Evolutionary conservation across 2,113 vertebrate species (phyloP).

Genomic region (Myotis lucifugus): DNA sequence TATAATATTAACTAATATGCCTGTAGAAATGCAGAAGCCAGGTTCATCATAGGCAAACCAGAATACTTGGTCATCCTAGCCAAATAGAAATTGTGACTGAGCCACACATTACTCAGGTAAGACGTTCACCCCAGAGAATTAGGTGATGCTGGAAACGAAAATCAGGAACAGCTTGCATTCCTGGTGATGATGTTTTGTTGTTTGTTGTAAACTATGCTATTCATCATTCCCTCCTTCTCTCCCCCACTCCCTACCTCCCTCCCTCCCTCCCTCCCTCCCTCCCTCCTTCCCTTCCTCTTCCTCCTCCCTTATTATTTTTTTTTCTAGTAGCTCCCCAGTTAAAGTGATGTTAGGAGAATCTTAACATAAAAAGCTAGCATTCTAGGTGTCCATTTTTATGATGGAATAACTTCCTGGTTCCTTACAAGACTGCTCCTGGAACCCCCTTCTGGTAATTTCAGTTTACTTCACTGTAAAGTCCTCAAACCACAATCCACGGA

Average conservation of each 20-base stretch:
- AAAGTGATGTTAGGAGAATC: background rate
- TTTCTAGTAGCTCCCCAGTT: background rate
- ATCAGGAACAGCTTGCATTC: background rate
- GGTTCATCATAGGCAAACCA: background rate
- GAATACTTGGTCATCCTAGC: background rate
- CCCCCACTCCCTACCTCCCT: background rate
- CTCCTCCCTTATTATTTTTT: background rate
- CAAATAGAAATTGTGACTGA: background rate
- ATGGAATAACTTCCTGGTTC: background rate
- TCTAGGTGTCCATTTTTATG: background rate
- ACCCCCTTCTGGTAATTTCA: background rate
- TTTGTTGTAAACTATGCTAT: background rate
- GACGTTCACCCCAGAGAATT: background rate
- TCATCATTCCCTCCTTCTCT: background rate
- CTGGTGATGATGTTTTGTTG: background rate
- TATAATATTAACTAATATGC: background rate
- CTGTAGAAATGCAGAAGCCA: background rate
- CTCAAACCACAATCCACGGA: background rate
- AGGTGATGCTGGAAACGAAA: background rate
- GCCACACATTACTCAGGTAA: background rate
- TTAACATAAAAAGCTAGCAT: background rate
- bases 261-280: background rate
- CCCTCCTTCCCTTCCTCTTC: background rate
- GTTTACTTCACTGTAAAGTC: background rate
- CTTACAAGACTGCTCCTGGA: background rate